Percentiles rank a stretch among this genome's conserved stretches.
These are phyloP conservation scores for Trichacis sp. DNA, from an alignment of 2,888 invertebrate genomes.

Conservation along the genomic window DNA sequence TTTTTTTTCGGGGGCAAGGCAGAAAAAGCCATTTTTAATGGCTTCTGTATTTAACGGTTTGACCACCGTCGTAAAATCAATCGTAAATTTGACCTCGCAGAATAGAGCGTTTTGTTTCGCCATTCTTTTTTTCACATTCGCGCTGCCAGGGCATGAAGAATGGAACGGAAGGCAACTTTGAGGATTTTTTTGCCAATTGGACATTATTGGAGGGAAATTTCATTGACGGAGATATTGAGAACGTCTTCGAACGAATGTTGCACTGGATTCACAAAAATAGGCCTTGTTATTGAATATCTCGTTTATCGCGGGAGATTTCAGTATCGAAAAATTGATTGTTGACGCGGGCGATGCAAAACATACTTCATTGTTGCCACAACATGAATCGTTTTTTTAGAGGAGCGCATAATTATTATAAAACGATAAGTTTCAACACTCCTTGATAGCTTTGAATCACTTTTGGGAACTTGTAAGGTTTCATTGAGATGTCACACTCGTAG, in stretches of 20 bases:
- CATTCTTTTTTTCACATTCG: conserved; percentile 10
- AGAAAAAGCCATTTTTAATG: neutral
- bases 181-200: no score
- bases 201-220: no score
- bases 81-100: conserved; percentile 38
- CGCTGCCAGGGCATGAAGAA: neutral
- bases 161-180: no score
- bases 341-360: neutral
- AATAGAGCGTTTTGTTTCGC: conserved; percentile 29
- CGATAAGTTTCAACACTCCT: conserved; percentile 1
- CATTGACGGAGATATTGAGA: no score
- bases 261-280: no score
- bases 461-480: neutral
- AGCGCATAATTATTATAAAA: neutral
- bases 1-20: neutral
- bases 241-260: no score
- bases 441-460: conserved; percentile 2
- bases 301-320: neutral
- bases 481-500: neutral
- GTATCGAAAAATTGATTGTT: neutral
- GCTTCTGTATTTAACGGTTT: conserved; percentile 13
- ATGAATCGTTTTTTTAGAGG: neutral
- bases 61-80: conserved; percentile 40
- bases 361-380: neutral
- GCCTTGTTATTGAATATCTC: no score